Percentiles rank a stretch among this genome's conserved stretches.
phyloP scores from a whole-genome alignment of 2,797 vertebrate species.

The Prionace glauca region DNA sequence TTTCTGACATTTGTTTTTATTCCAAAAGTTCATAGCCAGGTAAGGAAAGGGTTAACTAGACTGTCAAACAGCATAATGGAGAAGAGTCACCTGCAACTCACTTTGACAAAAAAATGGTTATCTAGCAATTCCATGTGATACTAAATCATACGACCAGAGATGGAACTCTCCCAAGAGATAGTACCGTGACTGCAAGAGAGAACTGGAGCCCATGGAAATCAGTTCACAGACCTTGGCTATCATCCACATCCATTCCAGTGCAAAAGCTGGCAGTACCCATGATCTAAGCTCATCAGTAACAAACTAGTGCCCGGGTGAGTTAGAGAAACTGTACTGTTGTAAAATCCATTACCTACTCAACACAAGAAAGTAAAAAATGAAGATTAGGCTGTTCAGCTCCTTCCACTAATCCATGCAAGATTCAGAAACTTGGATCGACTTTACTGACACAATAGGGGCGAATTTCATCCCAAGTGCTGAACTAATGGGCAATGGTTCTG shows the following conservation, averaged over 20 bases:
- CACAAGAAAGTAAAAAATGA: background rate
- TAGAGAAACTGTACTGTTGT: background rate
- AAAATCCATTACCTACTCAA: background rate
- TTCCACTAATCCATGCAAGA: background rate
- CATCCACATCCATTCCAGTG: background rate
- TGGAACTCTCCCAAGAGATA: background rate
- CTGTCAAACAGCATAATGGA: background rate
- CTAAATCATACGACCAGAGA: background rate
- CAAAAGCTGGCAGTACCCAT: background rate
- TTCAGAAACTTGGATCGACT: background rate
- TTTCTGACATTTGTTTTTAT: no score
- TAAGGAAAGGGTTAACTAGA: background rate
- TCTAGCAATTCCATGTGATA: background rate
- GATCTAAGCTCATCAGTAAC: background rate
- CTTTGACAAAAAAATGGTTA: background rate
- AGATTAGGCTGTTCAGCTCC: background rate
- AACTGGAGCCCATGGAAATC: background rate
- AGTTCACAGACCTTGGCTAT: background rate
- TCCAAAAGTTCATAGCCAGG: background rate
- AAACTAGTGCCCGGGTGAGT: background rate
- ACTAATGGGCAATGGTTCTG: background rate
- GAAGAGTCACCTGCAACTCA: background rate
- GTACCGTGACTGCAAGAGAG: background rate
- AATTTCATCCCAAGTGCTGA: background rate
- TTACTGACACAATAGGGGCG: background rate